These are phyloP conservation scores for Drosophila subobscura DNA, from an alignment of 1,140 invertebrate species.

Conservation along the genomic window DNA sequence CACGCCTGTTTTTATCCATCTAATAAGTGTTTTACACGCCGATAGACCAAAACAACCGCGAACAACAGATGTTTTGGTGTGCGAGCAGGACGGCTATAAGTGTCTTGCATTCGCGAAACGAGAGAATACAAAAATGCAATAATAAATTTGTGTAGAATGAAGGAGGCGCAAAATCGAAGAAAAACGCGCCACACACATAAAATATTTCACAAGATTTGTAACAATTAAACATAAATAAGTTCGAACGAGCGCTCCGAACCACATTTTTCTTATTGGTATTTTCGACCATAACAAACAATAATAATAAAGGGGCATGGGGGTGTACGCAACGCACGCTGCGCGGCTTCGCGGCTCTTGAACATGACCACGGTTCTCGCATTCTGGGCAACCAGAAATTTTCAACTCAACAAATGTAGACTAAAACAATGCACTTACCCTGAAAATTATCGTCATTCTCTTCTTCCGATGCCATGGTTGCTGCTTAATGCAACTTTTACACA, in stretches of 20 bases:
- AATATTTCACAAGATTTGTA: slow-evolving; percentile 48
- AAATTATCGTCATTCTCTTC: slow-evolving; percentile 83
- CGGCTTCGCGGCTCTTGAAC: slow-evolving; percentile 71
- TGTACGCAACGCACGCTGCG: slow-evolving; percentile 56
- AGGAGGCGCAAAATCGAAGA: slow-evolving; percentile 47
- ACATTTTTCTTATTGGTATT: slow-evolving; percentile 16
- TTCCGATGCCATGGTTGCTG: slow-evolving; percentile 78
- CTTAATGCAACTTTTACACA: slow-evolving; percentile 60
- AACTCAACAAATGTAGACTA: slow-evolving; percentile 30
- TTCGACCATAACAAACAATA: slow-evolving; percentile 51
- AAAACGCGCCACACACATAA: slow-evolving; percentile 55
- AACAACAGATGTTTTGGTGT: slow-evolving; percentile 62
- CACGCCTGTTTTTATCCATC: no score
- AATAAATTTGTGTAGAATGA: slow-evolving; percentile 72
- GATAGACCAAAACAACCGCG: slow-evolving; percentile 54
- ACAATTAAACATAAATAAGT: slow-evolving; percentile 2
- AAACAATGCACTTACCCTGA: slow-evolving; percentile 75
- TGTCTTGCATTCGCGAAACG: slow-evolving; percentile 62
- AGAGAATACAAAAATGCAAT: slow-evolving; percentile 67
- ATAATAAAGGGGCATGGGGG: slow-evolving; percentile 29
- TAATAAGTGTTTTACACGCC: no score
- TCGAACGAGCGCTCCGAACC: background rate
- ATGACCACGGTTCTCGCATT: slow-evolving; percentile 74
- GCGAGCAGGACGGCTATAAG: slow-evolving; percentile 54
- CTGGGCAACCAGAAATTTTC: slow-evolving; percentile 60